Conservation (phyloP, 2,113 vertebrate genomes). For the Ramphastos sulfuratus region DNA sequence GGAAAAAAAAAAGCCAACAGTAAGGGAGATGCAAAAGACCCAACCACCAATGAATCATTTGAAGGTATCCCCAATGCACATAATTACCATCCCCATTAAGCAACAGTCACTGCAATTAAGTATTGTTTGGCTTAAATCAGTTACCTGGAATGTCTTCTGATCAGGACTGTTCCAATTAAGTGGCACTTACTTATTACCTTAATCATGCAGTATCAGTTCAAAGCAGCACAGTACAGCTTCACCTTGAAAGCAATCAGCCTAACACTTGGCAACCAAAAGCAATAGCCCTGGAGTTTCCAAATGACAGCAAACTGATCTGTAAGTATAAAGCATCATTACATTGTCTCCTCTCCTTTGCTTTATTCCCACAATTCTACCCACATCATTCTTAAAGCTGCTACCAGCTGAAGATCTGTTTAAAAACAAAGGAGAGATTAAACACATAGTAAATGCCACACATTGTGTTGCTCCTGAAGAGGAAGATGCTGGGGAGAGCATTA, state of each 20-base stretch:
- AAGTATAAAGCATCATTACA: not conserved
- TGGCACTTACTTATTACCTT: constrained; percentile 57
- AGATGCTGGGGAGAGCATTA: not conserved
- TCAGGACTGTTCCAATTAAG: constrained; percentile 62
- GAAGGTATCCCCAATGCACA: constrained; percentile 54
- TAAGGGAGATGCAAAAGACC: constrained; percentile 33
- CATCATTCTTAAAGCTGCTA: constrained; percentile 13
- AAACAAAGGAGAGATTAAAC: constrained; percentile 30
- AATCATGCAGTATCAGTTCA: constrained; percentile 65
- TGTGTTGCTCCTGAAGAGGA: not conserved
- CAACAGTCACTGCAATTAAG: constrained; percentile 63
- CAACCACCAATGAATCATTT: constrained; percentile 59
- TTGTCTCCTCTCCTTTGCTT: not conserved
- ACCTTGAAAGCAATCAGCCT: constrained; percentile 62
- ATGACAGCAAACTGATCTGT: not conserved
- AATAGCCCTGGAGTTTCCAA: constrained; percentile 9
- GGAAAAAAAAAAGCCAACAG: constrained; percentile 26
- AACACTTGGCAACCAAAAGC: constrained; percentile 49
- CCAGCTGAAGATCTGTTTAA: constrained; percentile 1
- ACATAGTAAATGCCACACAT: not conserved
- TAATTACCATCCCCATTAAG: constrained; percentile 62
- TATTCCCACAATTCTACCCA: constrained; percentile 7
- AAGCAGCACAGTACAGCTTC: constrained; percentile 53
- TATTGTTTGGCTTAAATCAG: constrained; percentile 67
- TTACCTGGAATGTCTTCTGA: constrained; percentile 70